Evolutionary conservation across 2,888 invertebrate species (phyloP).

Genomic region (Pocota personata): DNA sequence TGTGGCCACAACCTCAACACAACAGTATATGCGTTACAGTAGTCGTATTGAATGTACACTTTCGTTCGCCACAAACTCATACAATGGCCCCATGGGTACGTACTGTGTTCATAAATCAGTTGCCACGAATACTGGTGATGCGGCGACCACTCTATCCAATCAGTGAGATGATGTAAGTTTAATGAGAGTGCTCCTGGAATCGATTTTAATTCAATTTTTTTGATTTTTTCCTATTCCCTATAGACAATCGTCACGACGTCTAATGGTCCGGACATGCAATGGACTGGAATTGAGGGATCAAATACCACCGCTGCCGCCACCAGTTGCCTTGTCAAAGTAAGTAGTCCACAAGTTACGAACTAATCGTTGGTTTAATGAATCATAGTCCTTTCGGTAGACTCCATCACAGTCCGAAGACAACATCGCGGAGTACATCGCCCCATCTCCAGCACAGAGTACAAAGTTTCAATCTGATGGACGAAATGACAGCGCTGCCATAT

Average conservation of each 20-base stretch:
- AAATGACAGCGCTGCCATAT: constrained; percentile 80
- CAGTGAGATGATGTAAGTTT: constrained; percentile 82
- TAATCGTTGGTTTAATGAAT: constrained; percentile 72
- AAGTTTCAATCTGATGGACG: constrained; percentile 82
- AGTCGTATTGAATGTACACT: constrained; percentile 98
- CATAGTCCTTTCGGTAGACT: constrained; percentile 76
- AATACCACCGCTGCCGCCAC: constrained; percentile 85
- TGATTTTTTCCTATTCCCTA: neutral
- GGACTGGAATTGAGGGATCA: constrained; percentile 89
- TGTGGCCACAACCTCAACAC: constrained; percentile 65
- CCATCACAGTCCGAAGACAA: constrained; percentile 83
- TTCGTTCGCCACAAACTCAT: constrained; percentile 98
- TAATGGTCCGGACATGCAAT: constrained; percentile 91
- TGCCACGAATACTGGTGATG: constrained; percentile 97
- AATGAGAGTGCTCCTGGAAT: constrained; percentile 4
- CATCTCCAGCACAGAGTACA: constrained; percentile 82
- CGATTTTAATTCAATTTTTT: constrained; percentile 34
- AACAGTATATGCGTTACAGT: constrained; percentile 96
- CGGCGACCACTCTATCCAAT: constrained; percentile 88
- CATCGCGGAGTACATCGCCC: constrained; percentile 82
- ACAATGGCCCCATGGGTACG: constrained; percentile 99
- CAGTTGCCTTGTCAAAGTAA: constrained; percentile 83
- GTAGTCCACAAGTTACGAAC: constrained; percentile 29
- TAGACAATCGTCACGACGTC: constrained; percentile 84
- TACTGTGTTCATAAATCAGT: constrained; percentile 96